These are phyloP conservation scores for Helostoma temminkii DNA, from an alignment of 2,797 vertebrate species.

Conservation along the genomic window DNA sequence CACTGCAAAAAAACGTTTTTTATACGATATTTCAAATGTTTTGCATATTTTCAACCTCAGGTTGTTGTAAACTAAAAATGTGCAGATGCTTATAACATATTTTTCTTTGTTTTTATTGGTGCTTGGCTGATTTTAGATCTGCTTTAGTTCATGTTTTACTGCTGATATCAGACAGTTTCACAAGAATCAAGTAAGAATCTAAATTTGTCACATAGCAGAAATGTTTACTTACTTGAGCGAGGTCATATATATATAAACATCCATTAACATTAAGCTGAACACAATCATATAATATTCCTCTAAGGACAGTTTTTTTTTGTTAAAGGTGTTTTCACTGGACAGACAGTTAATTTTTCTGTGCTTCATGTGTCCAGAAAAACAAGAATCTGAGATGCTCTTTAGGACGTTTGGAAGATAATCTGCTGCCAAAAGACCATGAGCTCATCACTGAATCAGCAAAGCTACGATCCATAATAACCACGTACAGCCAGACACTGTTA, in stretches of 20 bases:
- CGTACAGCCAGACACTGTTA: slow-evolving; percentile 68
- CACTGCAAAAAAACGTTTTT: no score
- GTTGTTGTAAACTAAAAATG: no score
- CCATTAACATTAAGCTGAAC: slow-evolving; percentile 16
- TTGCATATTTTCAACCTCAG: no score
- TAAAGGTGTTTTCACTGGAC: slow-evolving; percentile 61
- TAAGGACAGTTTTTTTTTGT: slow-evolving; percentile 43
- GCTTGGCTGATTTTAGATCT: neutral
- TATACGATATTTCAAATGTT: no score
- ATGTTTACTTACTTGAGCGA: neutral
- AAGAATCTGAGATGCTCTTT: slow-evolving; percentile 62
- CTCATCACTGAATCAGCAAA: slow-evolving; percentile 74
- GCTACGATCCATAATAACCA: slow-evolving; percentile 67
- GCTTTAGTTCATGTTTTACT: neutral
- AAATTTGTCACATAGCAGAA: neutral
- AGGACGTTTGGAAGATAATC: slow-evolving; percentile 61
- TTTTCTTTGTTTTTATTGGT: neutral
- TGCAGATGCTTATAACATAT: no score
- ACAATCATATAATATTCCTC: slow-evolving; percentile 35
- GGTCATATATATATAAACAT: neutral
- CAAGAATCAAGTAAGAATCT: neutral
- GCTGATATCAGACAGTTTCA: neutral
- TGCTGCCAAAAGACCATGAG: slow-evolving; percentile 70
- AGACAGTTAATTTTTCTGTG: slow-evolving; percentile 28
- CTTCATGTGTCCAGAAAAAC: slow-evolving; percentile 63